Base-by-base conservation (phyloP, 2,888 invertebrate genomes). In the Sminthurides aquaticus region DNA sequence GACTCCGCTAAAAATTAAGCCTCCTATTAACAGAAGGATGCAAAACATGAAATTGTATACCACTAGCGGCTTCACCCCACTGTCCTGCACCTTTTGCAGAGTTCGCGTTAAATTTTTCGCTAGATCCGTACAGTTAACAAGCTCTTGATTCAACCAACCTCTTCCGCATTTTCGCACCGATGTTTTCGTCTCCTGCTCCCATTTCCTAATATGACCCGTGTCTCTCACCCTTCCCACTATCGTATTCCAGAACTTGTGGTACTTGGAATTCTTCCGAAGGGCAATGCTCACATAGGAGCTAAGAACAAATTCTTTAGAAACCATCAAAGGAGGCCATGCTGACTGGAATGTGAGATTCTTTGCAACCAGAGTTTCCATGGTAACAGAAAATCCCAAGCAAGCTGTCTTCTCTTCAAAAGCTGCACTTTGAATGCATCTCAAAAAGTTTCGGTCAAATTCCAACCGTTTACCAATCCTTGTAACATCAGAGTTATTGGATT, bases 171-270 rank as follows among this genome's bases (percentile, higher is more conserved):
- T 1, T 15, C n/a, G 20, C 3, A 61, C 49, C 24, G 49, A 28
- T 8, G n/a, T 29, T 2, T 24, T 3, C 2, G 26, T 22, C 2
- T 52, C 29, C 24, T 20, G 15, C 24, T 54, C 5, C 54, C 52
- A 61, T 54, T 61, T 52, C 3, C n/a, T 2, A 61, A 28, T 27
- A 25, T 54, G 61, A 3, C 61, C 61, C 1, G 54, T 54, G n/a
- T 26, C 29, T 3, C 25, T 25, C n/a, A 34, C 22, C 8, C 18
- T 22, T 3, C 11, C 49, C 1, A 60, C 26, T 2, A 27, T 24
- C 27, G 2, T 20, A 20, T 52, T 52, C 60, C 43, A 24, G 15
- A 26, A 24, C 27, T 3, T 11, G 11, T 24, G 49, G 25, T 60
- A 43, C 26, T 52, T 49, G 8, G 60, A 60, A 49, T 49, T 25